Evolutionary conservation across 2,113 vertebrate genomes (phyloP).

Genomic region (Rhinogobius similis): DNA sequence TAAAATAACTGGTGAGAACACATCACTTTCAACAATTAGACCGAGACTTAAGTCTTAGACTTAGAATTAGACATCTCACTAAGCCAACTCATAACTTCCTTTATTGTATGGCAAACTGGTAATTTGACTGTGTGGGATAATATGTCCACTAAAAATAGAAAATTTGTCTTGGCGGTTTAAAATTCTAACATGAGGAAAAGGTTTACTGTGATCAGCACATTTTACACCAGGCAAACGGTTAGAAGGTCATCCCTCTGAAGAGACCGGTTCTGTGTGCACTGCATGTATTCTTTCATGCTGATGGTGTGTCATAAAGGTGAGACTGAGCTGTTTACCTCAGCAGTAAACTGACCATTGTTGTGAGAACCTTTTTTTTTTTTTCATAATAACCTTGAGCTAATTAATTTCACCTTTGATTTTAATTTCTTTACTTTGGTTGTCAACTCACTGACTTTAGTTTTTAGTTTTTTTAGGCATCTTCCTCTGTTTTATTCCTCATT

Average conservation of each 20-base stretch:
- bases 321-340: conserved; percentile 40
- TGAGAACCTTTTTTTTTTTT: conserved; percentile 16
- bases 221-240: conserved; percentile 11
- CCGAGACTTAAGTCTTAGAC: no score
- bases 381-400: conserved; percentile 3
- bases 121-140: not conserved
- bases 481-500: conserved; percentile 2
- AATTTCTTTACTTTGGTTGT: not conserved
- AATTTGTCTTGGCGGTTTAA: not conserved
- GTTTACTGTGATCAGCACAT: conserved; percentile 47
- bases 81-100: not conserved
- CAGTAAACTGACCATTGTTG: conserved; percentile 30
- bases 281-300: conserved; percentile 31
- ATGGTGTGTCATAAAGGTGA: conserved; percentile 35
- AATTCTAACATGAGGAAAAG: conserved; percentile 22
- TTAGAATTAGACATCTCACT: no score
- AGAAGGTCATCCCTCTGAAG: conserved; percentile 51
- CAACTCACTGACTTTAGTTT: not conserved
- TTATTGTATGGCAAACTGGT: not conserved
- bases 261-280: conserved; percentile 6
- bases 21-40: no score
- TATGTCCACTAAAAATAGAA: conserved; percentile 1
- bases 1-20: no score
- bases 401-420: not conserved
- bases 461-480: not conserved